A percentile compares a stretch with the other conserved stretches of the same genome.
These are phyloP conservation scores for Mesembrinibis cayennensis DNA, from an alignment of 2,113 vertebrate species.

Conservation along the genomic window DNA sequence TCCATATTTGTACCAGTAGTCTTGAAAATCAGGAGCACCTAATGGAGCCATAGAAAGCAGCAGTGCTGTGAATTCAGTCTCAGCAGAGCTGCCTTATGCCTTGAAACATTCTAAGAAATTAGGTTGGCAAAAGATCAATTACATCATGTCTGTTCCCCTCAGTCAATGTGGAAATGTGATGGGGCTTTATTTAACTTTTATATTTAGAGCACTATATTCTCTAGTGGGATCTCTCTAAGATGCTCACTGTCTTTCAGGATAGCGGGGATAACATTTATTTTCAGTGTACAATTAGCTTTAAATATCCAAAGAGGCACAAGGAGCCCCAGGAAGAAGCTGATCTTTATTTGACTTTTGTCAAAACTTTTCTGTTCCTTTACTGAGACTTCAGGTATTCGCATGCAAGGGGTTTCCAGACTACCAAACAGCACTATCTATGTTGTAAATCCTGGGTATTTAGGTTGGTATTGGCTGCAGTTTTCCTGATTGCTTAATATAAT, in stretches of 20 bases:
- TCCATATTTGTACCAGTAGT: neutral
- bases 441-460: slow-evolving; percentile 89
- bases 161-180: neutral
- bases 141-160: neutral
- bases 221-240: neutral
- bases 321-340: neutral
- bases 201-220: neutral
- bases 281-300: neutral
- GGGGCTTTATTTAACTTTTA: neutral
- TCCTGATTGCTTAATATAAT: neutral
- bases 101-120: neutral
- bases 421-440: slow-evolving; percentile 94
- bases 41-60: neutral
- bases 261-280: neutral
- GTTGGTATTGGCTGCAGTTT: slow-evolving; percentile 66
- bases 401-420: slow-evolving; percentile 91
- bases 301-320: neutral
- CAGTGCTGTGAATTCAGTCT: neutral
- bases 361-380: slow-evolving; percentile 71
- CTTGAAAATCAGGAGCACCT: neutral
- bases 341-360: neutral
- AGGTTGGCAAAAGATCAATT: neutral
- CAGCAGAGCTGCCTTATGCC: neutral
- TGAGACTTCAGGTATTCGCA: slow-evolving; percentile 78
- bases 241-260: neutral